These are phyloP conservation scores for Cephalotes varians DNA, from an alignment of 2,888 invertebrate species.

Conservation along the genomic window DNA sequence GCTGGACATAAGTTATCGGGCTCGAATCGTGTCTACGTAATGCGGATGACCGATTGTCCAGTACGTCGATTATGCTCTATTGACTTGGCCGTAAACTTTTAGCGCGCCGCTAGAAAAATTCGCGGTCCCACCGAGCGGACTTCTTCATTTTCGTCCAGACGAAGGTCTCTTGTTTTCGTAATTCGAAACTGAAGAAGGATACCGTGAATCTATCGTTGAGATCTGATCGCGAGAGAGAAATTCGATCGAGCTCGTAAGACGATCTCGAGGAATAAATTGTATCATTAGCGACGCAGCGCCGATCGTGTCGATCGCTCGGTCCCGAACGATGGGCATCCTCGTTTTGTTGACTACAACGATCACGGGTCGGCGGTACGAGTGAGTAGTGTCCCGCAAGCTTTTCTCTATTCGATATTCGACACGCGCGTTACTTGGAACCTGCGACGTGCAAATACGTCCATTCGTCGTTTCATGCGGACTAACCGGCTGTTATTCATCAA, in stretches of 20 bases:
- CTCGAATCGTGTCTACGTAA: slow-evolving; percentile 1
- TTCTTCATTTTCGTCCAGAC: slow-evolving; percentile 21
- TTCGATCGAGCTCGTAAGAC: slow-evolving; percentile 3
- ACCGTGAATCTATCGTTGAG: background rate
- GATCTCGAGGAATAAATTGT: background rate
- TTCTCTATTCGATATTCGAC: background rate
- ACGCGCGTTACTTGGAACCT: background rate
- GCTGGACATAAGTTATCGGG: background rate
- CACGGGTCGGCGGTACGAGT: background rate
- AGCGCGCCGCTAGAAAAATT: background rate
- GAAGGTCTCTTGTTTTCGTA: background rate
- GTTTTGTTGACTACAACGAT: slow-evolving; percentile 10
- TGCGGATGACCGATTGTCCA: background rate
- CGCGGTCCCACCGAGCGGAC: background rate
- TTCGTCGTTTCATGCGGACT: background rate
- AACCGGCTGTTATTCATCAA: slow-evolving; percentile 24
- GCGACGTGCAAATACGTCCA: slow-evolving; percentile 1
- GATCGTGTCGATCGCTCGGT: slow-evolving; percentile 11
- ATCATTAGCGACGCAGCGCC: background rate
- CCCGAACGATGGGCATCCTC: slow-evolving; percentile 6
- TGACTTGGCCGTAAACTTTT: background rate
- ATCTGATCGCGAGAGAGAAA: slow-evolving; percentile 20
- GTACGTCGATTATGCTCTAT: slow-evolving; percentile 7
- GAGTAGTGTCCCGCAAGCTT: slow-evolving; percentile 25
- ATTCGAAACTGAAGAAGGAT: background rate